These are phyloP conservation scores for Chionoecetes opilio DNA, from an alignment of 1,140 invertebrate genomes.

Conservation along the genomic window DNA sequence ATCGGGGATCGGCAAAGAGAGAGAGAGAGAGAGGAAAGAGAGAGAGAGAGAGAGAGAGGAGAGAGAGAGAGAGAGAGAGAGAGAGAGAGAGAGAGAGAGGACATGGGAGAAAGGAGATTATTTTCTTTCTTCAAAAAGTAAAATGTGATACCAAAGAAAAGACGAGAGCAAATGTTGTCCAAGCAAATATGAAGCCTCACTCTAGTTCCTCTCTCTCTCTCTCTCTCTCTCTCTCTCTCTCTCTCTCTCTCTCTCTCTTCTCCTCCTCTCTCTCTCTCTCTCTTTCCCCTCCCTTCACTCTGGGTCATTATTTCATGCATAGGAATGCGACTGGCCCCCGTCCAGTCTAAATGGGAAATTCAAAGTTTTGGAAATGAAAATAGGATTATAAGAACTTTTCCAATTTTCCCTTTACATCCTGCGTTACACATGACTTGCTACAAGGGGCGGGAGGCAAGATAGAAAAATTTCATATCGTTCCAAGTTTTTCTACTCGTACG, in stretches of 20 bases:
- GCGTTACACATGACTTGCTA: constrained; percentile 78
- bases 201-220: constrained; percentile 51
- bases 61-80: neutral
- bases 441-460: constrained; percentile 71
- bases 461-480: constrained; percentile 77
- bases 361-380: constrained; percentile 79
- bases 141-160: constrained; percentile 67
- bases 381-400: constrained; percentile 79
- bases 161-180: constrained; percentile 69
- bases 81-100: constrained; percentile 7
- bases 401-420: constrained; percentile 79
- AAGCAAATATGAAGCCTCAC: constrained; percentile 59
- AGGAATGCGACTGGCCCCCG: constrained; percentile 76
- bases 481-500: neutral
- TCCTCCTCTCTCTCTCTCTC: constrained; percentile 58
- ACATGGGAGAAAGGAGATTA: neutral
- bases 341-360: constrained; percentile 79
- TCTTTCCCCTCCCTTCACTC: constrained; percentile 48
- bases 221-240: constrained; percentile 67
- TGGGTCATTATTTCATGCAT: constrained; percentile 78
- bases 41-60: too few species aligned
- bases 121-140: constrained; percentile 51
- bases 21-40: neutral
- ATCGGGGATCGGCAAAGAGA: neutral
- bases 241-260: constrained; percentile 49